Conservation (phyloP, 1,140 invertebrate genomes). For the Bicyclus anynana region DNA sequence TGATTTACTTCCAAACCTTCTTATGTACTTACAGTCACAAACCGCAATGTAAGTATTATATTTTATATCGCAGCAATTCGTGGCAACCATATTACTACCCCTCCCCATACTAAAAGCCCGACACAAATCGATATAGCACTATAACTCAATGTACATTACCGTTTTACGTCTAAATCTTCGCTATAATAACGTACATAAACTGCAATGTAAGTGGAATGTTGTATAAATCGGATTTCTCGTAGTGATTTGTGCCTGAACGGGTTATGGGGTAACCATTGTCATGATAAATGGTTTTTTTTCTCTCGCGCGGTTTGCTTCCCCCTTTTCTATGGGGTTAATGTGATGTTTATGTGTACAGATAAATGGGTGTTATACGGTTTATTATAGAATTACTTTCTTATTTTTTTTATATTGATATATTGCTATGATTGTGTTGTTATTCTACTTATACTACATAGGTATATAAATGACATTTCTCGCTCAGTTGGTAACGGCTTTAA, state of each 20-base stretch:
- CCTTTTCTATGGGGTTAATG: constrained; percentile 9
- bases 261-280: constrained; percentile 4
- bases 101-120: not conserved
- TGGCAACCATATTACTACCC: not conserved
- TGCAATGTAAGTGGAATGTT: constrained; percentile 2
- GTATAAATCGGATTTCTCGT: not conserved
- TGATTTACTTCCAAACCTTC: not conserved
- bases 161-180: not conserved
- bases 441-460: no score
- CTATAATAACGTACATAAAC: not conserved
- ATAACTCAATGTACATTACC: constrained; percentile 8
- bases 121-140: not conserved
- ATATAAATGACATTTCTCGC: no score
- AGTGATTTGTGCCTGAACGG: not conserved
- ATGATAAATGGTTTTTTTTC: constrained; percentile 15
- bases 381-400: constrained; percentile 4
- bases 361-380: constrained; percentile 1
- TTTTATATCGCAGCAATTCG: not conserved
- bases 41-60: not conserved
- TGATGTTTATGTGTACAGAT: constrained; percentile 7
- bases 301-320: constrained; percentile 14
- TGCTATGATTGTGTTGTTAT: no score
- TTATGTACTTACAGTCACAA: not conserved
- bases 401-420: no score
- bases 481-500: no score